Percentiles rank a stretch among this genome's conserved stretches.
Evolutionary conservation across 2,888 invertebrate species (phyloP).

Genomic region (Cryptocheilus praepositus): DNA sequence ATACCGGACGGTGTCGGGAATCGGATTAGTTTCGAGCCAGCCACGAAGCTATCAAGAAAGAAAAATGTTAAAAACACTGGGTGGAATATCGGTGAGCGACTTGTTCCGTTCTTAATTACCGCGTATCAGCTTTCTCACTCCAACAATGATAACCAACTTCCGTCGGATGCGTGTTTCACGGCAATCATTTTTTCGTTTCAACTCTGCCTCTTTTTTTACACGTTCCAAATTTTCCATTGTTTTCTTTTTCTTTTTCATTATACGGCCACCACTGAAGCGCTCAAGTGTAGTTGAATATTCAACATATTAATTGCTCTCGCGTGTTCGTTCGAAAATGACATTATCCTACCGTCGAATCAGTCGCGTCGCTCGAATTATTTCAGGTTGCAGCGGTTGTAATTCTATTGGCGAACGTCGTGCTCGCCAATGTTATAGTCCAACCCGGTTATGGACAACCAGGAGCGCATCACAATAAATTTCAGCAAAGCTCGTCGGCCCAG

Average conservation of each 20-base stretch:
- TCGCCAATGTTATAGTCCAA: slow-evolving; percentile 52
- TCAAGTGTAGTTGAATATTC: not conserved
- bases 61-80: not conserved
- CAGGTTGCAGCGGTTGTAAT: slow-evolving; percentile 30
- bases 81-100: slow-evolving; percentile 4
- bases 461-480: not conserved
- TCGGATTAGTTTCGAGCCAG: slow-evolving; percentile 10
- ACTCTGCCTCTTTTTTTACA: too few species aligned
- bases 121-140: too few species aligned
- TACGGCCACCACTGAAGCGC: too few species aligned
- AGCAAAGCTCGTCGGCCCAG: not conserved
- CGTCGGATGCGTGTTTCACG: too few species aligned
- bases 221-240: too few species aligned
- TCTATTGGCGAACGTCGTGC: slow-evolving; percentile 6
- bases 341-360: slow-evolving; percentile 20
- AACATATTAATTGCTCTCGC: not conserved
- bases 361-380: slow-evolving; percentile 19
- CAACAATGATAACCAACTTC: too few species aligned
- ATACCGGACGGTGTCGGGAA: not conserved
- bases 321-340: not conserved
- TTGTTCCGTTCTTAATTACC: not conserved
- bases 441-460: slow-evolving; percentile 46
- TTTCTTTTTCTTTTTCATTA: too few species aligned
- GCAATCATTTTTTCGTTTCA: too few species aligned
- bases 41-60: slow-evolving; percentile 6